Base-by-base conservation (phyloP, 2,113 vertebrate species). In the Dendropsophus ebraccatus region DNA sequence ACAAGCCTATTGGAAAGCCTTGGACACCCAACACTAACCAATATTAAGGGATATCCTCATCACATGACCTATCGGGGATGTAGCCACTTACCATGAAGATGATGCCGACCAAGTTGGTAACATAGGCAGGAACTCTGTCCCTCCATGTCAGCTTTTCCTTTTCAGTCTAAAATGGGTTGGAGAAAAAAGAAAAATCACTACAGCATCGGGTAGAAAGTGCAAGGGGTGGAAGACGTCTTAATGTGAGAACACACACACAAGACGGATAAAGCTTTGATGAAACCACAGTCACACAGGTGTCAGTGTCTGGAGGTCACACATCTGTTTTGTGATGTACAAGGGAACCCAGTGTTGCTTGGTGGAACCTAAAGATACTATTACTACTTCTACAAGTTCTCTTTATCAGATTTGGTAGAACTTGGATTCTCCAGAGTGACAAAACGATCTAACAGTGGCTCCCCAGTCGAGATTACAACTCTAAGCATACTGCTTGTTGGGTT, bases 81-180 rank as follows among this genome's bases (percentile, higher is more conserved):
- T 23, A 21, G 41, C 19, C 11, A 89, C 96, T 95, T 92, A 99
- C 98, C 97, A 99, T 96, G 86, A 99, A 97, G 83, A 92, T 1
- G 91, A 99, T 98, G 89, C 93, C 92, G 82, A 95, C 92, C 60
- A 97, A 74, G 50, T 94, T 95, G 9, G 96, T 96, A 85, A 97
- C 13, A 88, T 99, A 99, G 45, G 97, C 97, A 13, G 97, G 97
- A 84, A 97, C 91, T 58, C 98, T 94, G 88, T 99, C 97, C 80
- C 91, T 97, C 92, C 97, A 99, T 0, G 98, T 99, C 90, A 99
- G 92, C 90, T 99, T 99, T 88, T 97, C 95, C 90, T 97, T 96
- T 88, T 96, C 95, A 0, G 90, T 92, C 97, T 99, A 78, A 90
- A 89, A 83, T 0, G 35, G 17, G 1, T 7, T 56, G 0, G 10